phyloP scores from a whole-genome alignment of 2,797 vertebrate genomes.

The Anableps anableps region DNA sequence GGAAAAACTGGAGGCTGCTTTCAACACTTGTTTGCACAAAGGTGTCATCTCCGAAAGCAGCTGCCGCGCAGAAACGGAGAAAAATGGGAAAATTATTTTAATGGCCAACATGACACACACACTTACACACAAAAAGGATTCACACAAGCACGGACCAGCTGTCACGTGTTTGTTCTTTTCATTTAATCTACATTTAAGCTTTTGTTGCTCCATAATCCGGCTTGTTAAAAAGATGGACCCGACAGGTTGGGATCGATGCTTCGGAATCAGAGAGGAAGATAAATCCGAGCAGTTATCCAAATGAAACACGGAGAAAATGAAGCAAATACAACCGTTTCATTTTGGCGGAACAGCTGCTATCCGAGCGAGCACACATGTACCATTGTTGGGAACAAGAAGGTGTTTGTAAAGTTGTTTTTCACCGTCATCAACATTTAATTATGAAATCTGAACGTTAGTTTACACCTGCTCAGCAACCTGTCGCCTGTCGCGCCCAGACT shows the following conservation, averaged over 20 bases:
- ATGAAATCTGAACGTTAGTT: constrained; percentile 68
- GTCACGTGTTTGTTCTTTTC: constrained; percentile 52
- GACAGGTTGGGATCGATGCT: constrained; percentile 10
- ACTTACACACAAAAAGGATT: constrained; percentile 10
- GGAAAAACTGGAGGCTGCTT: constrained; percentile 60
- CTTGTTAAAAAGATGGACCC: constrained; percentile 45
- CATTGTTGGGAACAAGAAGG: constrained; percentile 43
- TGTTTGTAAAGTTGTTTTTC: constrained; percentile 50
- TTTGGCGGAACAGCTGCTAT: constrained; percentile 21
- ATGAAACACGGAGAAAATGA: not conserved
- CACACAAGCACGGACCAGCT: constrained; percentile 43
- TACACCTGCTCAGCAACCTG: constrained; percentile 81
- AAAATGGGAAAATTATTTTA: constrained; percentile 51
- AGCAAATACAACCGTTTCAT: not conserved
- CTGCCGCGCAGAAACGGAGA: constrained; percentile 27
- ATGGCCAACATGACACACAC: constrained; percentile 41
- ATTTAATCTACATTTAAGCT: constrained; percentile 54
- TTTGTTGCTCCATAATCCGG: constrained; percentile 46
- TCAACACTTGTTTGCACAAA: constrained; percentile 73
- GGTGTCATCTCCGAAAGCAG: constrained; percentile 71
- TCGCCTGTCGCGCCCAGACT: constrained; percentile 69
- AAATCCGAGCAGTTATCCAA: not conserved
- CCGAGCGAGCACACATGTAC: constrained; percentile 15
- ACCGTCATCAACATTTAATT: constrained; percentile 54
- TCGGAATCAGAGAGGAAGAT: constrained; percentile 3